Conservation (phyloP, 2,888 invertebrate species). For the Tetragnatha montana region DNA sequence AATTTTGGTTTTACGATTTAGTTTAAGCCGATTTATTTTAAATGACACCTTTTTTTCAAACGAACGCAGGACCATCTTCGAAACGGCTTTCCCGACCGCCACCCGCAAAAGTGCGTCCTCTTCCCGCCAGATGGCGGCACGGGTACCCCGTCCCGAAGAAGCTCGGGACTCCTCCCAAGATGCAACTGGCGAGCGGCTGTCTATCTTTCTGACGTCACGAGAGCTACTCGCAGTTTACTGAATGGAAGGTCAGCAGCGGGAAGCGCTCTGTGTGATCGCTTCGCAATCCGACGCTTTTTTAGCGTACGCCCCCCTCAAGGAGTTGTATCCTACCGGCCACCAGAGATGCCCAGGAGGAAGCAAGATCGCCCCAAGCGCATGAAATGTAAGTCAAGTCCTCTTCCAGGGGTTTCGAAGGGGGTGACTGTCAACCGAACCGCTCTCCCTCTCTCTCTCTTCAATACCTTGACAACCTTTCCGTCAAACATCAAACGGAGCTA, state of each 20-base stretch:
- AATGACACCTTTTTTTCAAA: neutral
- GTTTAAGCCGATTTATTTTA: neutral
- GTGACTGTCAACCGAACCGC: constrained; percentile 57
- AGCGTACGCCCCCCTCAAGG: constrained; percentile 65
- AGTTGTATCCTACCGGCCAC: constrained; percentile 33
- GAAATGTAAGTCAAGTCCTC: constrained; percentile 70
- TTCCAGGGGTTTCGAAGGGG: constrained; percentile 50
- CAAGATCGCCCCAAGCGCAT: constrained; percentile 71
- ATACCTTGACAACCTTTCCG: constrained; percentile 70
- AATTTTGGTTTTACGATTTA: neutral
- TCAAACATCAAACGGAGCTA: constrained; percentile 68
- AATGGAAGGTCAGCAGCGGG: constrained; percentile 72
- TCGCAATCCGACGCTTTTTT: constrained; percentile 69
- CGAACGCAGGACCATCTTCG: neutral
- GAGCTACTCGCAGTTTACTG: constrained; percentile 71
- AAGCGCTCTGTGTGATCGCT: constrained; percentile 70
- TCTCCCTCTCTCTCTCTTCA: constrained; percentile 42
- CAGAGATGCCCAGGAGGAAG: constrained; percentile 70
- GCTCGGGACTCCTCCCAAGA: constrained; percentile 66
- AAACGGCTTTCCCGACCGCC: neutral
- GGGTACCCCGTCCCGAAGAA: constrained; percentile 11
- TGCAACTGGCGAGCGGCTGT: constrained; percentile 70
- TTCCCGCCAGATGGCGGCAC: constrained; percentile 33
- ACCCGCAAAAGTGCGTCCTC: neutral
- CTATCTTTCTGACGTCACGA: constrained; percentile 72